These are phyloP conservation scores for Drosophila yooni DNA, from an alignment of 2,888 invertebrate genomes.

Conservation along the genomic window DNA sequence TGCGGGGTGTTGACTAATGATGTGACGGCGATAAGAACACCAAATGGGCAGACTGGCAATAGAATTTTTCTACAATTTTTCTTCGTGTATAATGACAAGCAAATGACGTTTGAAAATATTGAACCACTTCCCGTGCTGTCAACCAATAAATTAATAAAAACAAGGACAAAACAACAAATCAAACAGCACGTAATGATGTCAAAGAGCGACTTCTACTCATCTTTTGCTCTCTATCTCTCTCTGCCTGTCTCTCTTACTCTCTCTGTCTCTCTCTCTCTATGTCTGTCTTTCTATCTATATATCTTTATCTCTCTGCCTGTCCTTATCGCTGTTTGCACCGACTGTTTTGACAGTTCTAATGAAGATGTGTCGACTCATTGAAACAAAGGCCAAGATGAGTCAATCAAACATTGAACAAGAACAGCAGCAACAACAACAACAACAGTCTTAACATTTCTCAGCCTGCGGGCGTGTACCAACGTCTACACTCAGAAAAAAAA, in stretches of 20 bases:
- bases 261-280: background rate
- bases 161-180: constrained; percentile 37
- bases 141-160: constrained; percentile 63
- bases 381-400: constrained; percentile 75
- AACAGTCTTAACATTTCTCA: constrained; percentile 30
- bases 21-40: constrained; percentile 63
- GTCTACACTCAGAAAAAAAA: background rate
- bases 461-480: constrained; percentile 25
- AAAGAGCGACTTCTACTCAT: constrained; percentile 2
- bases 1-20: constrained; percentile 64
- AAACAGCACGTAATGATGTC: constrained; percentile 50
- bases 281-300: background rate
- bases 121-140: constrained; percentile 66
- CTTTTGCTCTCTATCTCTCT: background rate
- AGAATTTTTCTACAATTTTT: constrained; percentile 34
- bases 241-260: background rate
- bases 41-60: constrained; percentile 56
- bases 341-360: constrained; percentile 70
- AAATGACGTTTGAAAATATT: constrained; percentile 75
- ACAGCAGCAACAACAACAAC: constrained; percentile 36
- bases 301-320: background rate
- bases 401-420: constrained; percentile 70
- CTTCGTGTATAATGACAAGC: constrained; percentile 60
- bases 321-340: constrained; percentile 19
- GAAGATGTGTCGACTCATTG: constrained; percentile 77